Evolutionary conservation across 92 coral and sea anemone species (phyloP).

Genomic region (Meandrina meandrites): DNA sequence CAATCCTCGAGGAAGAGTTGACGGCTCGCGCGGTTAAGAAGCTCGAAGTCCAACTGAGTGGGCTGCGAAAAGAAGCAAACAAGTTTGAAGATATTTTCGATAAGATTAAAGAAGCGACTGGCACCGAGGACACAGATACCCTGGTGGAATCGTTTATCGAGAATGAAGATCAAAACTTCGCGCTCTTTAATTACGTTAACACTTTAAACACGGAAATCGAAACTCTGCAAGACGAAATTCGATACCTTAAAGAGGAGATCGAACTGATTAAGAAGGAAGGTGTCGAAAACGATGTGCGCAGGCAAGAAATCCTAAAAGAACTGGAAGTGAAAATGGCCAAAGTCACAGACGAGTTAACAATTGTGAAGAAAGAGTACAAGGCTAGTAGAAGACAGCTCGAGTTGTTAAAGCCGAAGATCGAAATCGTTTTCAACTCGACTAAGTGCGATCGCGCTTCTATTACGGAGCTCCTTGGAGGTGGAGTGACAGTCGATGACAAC

Average conservation of each 20-base stretch:
- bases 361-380: conserved; percentile 57
- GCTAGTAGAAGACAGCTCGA: conserved; percentile 63
- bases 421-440: conserved; percentile 63
- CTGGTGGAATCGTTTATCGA: conserved; percentile 87
- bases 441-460: conserved; percentile 88
- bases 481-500: conserved; percentile 79
- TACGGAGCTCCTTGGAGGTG: conserved; percentile 86
- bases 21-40: conserved; percentile 64
- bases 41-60: conserved; percentile 65
- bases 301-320: conserved; percentile 80
- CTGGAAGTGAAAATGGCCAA: conserved; percentile 64
- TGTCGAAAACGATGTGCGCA: conserved; percentile 69
- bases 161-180: conserved; percentile 95
- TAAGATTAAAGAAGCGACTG: conserved; percentile 89
- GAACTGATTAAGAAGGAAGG: conserved; percentile 75
- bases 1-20: conserved; percentile 75
- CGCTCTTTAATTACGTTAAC: conserved; percentile 93
- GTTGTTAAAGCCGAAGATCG: conserved; percentile 80
- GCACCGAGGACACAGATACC: conserved; percentile 78
- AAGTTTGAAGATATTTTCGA: conserved; percentile 87
- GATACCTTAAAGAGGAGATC: conserved; percentile 70
- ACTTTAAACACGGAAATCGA: conserved; percentile 89
- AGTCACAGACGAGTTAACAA: conserved; percentile 56
- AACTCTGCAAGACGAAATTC: conserved; percentile 77
- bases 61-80: conserved; percentile 65